Evolutionary conservation across 2,797 vertebrate genomes (phyloP).

Genomic region (Lacerta bilineata): DNA sequence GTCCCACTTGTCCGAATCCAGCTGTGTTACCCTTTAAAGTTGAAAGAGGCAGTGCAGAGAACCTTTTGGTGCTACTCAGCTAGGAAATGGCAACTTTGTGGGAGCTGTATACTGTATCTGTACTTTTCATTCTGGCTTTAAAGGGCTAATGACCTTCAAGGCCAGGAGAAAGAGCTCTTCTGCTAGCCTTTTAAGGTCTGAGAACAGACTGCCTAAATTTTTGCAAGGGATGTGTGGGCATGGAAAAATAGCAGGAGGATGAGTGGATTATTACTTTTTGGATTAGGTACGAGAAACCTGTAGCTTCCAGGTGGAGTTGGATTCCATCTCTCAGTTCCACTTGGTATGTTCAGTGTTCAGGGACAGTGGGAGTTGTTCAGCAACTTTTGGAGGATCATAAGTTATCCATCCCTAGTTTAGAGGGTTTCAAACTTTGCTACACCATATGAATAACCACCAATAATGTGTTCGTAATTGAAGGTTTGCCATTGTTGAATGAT

Average conservation of each 20-base stretch:
- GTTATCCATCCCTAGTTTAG: not conserved
- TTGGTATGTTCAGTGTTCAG: no score
- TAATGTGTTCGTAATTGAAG: not conserved
- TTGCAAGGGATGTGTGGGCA: not conserved
- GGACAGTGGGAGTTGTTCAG: not conserved
- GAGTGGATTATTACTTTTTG: not conserved
- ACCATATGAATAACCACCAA: not conserved
- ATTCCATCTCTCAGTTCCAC: no score
- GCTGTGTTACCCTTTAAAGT: not conserved
- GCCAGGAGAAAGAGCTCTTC: not conserved
- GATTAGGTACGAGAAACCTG: not conserved
- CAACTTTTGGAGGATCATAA: not conserved
- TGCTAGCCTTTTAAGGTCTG: not conserved
- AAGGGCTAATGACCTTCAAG: not conserved
- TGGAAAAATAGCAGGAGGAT: not conserved
- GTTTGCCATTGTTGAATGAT: not conserved
- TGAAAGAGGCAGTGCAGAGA: not conserved
- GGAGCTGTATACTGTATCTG: not conserved
- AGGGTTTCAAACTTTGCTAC: not conserved
- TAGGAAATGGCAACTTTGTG: not conserved
- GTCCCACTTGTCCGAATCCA: not conserved
- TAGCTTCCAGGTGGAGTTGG: not conserved
- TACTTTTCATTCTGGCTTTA: not conserved
- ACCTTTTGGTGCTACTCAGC: not conserved
- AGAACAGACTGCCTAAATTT: not conserved